Conservation (phyloP, 1,140 invertebrate genomes). For the Diabrotica virgifera region DNA sequence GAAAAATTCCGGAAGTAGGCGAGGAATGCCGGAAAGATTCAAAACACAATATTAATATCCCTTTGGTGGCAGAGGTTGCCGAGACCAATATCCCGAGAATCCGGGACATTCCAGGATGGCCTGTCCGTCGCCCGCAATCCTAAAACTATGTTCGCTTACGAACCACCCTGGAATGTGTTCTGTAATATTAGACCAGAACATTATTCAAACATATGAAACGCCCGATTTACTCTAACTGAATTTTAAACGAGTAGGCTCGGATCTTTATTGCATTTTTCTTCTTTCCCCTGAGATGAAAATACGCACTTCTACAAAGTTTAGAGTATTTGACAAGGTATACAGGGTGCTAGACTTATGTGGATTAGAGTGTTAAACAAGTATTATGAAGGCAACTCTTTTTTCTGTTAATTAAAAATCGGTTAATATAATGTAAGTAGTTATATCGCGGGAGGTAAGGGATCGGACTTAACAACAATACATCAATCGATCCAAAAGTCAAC, state of each 20-base stretch:
- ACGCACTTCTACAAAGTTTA: too few relatives aligned
- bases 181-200: conserved; percentile 31
- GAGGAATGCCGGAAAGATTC: not conserved
- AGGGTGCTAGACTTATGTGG: too few relatives aligned
- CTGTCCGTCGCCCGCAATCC: conserved; percentile 35
- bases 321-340: too few relatives aligned
- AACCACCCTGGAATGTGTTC: conserved; percentile 31
- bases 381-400: too few relatives aligned
- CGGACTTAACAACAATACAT: too few relatives aligned
- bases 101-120: conserved; percentile 34
- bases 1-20: not conserved
- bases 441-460: too few relatives aligned
- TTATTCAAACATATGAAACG: conserved; percentile 32
- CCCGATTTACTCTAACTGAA: conserved; percentile 28
- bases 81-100: conserved; percentile 37
- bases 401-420: too few relatives aligned
- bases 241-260: conserved; percentile 7
- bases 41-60: conserved; percentile 28
- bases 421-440: too few relatives aligned
- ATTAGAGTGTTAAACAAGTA: too few relatives aligned
- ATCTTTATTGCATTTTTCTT: conserved; percentile 22
- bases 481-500: too few relatives aligned
- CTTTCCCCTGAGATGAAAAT: too few relatives aligned
- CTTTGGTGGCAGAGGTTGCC: conserved; percentile 26
- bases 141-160: conserved; percentile 24